Base-by-base conservation (phyloP, 2,888 invertebrate species). In the Fragum fragum region DNA sequence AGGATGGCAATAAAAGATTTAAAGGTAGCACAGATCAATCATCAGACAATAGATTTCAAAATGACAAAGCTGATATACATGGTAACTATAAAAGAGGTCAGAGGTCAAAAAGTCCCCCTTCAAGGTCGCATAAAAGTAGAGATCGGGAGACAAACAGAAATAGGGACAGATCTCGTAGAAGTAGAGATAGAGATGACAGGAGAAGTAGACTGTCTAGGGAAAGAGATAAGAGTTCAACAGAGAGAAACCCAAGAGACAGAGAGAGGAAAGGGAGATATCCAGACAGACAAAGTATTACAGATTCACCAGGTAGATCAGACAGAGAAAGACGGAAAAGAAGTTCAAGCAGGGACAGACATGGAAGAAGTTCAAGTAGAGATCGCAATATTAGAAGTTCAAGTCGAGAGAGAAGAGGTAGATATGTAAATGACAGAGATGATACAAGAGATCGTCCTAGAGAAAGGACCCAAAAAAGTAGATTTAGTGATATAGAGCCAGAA, bases 341-440 rank as follows among this genome's bases (percentile, higher is more conserved):
- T 29, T 16, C 29, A 57, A 53, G 23, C 36, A n/a, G 26, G 39
- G 57, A 59, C n/a, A 52, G 42, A 28, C 18, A 71, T 18, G 26
- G 26, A 42, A 71, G 55, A 71, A 61, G 29, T 63, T 47, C 55
- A 21, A 70, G 26, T 26, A 75, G 36, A 71, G 28, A 18, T 21
- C 11, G 61, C 0, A 36, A 57, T 18, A 39, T n/a, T 21, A 39
- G 36, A 9, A 59, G 61, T 73, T 18, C 16, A 18, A 73, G 73
- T 57, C 21, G 61, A 28, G 52, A 52, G 16, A 73, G 61, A 21
- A 36, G 32, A 57, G 57, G 28, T 7, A 23, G 57, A 57, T 23
- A 57, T 39, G 32, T 3, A 18, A 59, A 57, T 32, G 52, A 52
- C 52, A 73, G 73, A 26, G 16, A 32, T 14, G 61, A 61, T n/a